Conservation (phyloP, 2,888 invertebrate species). For the Unio pictorum region DNA sequence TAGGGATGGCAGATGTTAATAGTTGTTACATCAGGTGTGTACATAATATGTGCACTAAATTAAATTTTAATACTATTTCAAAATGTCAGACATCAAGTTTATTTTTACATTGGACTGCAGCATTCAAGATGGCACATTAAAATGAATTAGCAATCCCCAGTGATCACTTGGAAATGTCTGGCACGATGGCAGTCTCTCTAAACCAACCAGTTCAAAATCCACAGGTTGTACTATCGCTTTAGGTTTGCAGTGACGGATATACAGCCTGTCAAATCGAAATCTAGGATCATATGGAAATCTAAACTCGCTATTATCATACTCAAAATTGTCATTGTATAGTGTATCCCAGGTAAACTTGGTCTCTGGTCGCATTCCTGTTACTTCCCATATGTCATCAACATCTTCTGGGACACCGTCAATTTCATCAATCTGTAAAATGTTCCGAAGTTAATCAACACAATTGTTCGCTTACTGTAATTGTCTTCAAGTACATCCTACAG, state of each 20-base stretch:
- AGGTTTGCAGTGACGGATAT: conserved; percentile 64
- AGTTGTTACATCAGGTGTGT: no score
- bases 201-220: conserved; percentile 75
- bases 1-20: no score
- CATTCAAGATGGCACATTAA: conserved; percentile 42
- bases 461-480: not conserved
- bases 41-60: no score
- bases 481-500: no score
- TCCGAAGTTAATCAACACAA: not conserved
- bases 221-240: conserved; percentile 65
- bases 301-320: conserved; percentile 36
- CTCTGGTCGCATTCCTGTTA: conserved; percentile 74
- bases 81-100: no score
- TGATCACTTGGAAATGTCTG: conserved; percentile 76
- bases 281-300: conserved; percentile 68
- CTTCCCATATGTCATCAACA: conserved; percentile 75
- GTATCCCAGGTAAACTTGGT: conserved; percentile 77
- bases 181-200: conserved; percentile 73
- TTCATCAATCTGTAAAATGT: conserved; percentile 59
- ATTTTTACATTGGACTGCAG: no score
- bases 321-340: conserved; percentile 75
- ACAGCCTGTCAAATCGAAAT: conserved; percentile 76
- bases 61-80: no score
- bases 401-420: conserved; percentile 71
- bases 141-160: conserved; percentile 74